Percentiles rank a stretch among this genome's conserved stretches.
Evolutionary conservation across 2,797 vertebrate species (phyloP).

Genomic region (Apogon hyalosoma): DNA sequence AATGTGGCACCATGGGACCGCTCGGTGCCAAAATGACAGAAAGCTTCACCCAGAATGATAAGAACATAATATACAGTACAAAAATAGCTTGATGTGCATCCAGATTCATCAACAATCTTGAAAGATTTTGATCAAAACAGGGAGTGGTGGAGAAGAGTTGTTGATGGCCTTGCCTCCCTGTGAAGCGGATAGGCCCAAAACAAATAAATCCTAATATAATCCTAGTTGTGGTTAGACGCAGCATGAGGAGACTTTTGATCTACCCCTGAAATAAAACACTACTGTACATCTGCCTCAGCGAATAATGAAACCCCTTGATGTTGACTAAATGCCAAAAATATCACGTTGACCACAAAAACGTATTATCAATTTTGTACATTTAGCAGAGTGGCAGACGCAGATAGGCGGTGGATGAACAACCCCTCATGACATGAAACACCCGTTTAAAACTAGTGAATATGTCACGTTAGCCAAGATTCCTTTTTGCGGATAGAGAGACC

Average conservation of each 20-base stretch:
- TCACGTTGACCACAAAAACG: slow-evolving; percentile 58
- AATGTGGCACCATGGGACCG: slow-evolving; percentile 24
- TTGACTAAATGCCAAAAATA: slow-evolving; percentile 69
- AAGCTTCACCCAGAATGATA: slow-evolving; percentile 37
- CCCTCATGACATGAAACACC: slow-evolving; percentile 62
- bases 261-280: slow-evolving; percentile 78
- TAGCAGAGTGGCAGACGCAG: slow-evolving; percentile 50
- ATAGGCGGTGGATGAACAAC: slow-evolving; percentile 47
- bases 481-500: slow-evolving; percentile 68
- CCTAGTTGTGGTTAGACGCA: slow-evolving; percentile 72
- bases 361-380: slow-evolving; percentile 42
- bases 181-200: slow-evolving; percentile 69
- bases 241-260: slow-evolving; percentile 78
- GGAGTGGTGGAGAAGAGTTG: slow-evolving; percentile 65
- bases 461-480: slow-evolving; percentile 68
- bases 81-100: slow-evolving; percentile 48
- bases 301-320: slow-evolving; percentile 66
- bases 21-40: slow-evolving; percentile 30
- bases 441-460: slow-evolving; percentile 47
- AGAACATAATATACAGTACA: slow-evolving; percentile 18
- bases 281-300: slow-evolving; percentile 73
- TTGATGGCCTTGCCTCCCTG: slow-evolving; percentile 62
- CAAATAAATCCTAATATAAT: slow-evolving; percentile 80
- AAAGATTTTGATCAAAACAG: slow-evolving; percentile 64
- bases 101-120: slow-evolving; percentile 45